Base-by-base conservation (phyloP, 1,140 invertebrate species). In the Paracyclopina nana region DNA sequence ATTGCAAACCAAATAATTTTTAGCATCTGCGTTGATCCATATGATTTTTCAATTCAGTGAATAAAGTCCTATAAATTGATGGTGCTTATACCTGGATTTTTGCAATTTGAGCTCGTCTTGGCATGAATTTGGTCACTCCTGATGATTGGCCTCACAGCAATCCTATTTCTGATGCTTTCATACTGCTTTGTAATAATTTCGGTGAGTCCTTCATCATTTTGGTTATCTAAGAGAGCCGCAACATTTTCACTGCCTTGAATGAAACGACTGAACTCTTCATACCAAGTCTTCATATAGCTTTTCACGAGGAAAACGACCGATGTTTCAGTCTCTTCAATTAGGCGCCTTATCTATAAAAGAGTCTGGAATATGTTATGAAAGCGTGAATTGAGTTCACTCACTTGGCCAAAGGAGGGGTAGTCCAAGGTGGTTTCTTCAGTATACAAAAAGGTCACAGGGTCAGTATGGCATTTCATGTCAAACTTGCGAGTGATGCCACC, bases 401-500 rank as follows among this genome's bases (percentile, higher is more conserved):
- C 68, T 61, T 96, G 86, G 40, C 88, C 91, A 48, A 99, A 84
- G 43, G 90, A 96, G 1, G 94, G 94, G 68, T 99, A 99, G 66
- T 98, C 94, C 66, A 92, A 82, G 0, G 66, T 58, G 6, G 65
- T 66, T 31, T 72, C 76, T 58, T 76, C 67, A 30, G 73, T 77
- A 61, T 80, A 80, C 11, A 28, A 28, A 26, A 28, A 30, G 4
- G 12, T 26, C 3, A 12, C 45, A 4, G 67, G 61, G 2, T 70
- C 70, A 5, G 63, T 51, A 61, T 81, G 77, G 59, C 78, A 81
- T 6, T 61, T 28, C 9, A 76, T 76, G 62, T 80, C 79, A 60
- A 80, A 80, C 3, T 78, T 78, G 52, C 69, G 73, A 0, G 79
- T 70, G 56, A 80, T 77, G 8, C 78, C 78, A 53, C 75, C 78